A percentile compares a stretch with the other conserved stretches of the same genome.
Conservation (phyloP, 2,113 vertebrate species). For the Mormoops blainvillei region DNA sequence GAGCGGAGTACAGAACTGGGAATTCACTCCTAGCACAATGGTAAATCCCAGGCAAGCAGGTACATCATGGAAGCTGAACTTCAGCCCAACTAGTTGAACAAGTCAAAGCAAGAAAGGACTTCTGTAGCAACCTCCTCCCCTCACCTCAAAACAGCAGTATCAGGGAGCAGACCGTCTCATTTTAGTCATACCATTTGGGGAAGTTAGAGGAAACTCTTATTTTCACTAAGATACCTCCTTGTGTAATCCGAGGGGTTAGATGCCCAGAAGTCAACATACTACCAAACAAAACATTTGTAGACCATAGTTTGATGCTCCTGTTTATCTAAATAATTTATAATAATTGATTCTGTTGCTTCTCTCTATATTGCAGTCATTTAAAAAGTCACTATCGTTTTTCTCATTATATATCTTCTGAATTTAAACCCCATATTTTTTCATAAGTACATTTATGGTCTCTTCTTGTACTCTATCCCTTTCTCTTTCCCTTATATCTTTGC, state of each 20-base stretch:
- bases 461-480: neutral
- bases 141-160: accelerated
- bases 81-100: neutral
- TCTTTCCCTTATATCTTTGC: neutral
- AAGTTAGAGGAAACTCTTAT: neutral
- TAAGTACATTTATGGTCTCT: neutral
- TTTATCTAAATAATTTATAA: neutral
- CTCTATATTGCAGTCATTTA: neutral
- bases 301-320: neutral
- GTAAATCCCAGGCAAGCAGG: neutral
- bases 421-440: neutral
- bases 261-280: neutral
- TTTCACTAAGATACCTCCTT: neutral
- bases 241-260: neutral
- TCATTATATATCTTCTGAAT: neutral
- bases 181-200: neutral
- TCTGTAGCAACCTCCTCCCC: neutral
- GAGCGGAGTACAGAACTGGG: neutral
- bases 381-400: neutral
- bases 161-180: neutral
- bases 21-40: neutral
- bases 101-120: neutral
- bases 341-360: neutral
- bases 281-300: neutral
- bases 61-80: neutral